These are phyloP conservation scores for Rallus crepitans DNA, from an alignment of 2,797 vertebrate genomes.

Conservation along the genomic window DNA sequence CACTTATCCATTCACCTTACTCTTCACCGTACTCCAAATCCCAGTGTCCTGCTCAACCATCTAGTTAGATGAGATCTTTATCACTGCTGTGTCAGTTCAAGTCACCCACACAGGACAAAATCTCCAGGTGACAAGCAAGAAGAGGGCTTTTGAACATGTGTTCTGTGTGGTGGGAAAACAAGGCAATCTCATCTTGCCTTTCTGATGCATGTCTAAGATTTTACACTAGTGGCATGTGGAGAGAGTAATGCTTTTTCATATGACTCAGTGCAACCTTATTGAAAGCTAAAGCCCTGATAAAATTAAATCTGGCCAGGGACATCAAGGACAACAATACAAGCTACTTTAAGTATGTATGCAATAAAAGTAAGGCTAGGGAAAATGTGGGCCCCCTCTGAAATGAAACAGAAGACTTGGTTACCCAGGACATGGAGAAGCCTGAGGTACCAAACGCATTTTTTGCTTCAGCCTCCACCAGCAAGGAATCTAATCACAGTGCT, in stretches of 20 bases:
- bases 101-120: background rate
- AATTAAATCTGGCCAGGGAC: too few species aligned
- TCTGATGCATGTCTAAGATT: background rate
- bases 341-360: too few species aligned
- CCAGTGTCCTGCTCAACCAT: background rate
- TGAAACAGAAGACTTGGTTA: too few species aligned
- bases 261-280: background rate
- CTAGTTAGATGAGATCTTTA: background rate
- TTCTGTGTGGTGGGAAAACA: background rate
- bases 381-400: too few species aligned
- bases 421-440: too few species aligned
- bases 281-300: too few species aligned
- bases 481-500: too few species aligned
- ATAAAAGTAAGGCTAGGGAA: too few species aligned
- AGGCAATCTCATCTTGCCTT: background rate
- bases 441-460: too few species aligned
- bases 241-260: background rate
- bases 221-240: background rate
- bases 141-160: background rate
- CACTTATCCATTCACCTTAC: background rate
- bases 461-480: too few species aligned
- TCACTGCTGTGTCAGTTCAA: background rate
- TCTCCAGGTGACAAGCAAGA: background rate
- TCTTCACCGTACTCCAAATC: background rate
- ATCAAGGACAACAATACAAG: too few species aligned